A percentile compares a stretch with the other conserved stretches of the same genome.
phyloP scores from a whole-genome alignment of 2,888 invertebrate genomes.

The Rotaria magnacalcarata region DNA sequence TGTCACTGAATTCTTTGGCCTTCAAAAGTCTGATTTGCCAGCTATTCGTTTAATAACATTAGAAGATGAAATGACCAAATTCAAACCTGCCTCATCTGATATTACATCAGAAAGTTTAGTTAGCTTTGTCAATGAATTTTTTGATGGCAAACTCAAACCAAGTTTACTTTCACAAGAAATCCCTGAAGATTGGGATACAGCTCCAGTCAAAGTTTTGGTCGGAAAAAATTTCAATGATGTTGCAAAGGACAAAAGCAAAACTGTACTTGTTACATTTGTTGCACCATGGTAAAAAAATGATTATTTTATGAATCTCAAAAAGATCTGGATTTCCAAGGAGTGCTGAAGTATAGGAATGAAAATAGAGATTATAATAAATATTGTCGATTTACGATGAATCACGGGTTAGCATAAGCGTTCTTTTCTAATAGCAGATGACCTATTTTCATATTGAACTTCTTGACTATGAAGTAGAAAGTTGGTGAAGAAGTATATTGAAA shows the following conservation, averaged over 20 bases:
- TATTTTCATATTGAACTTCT: no score
- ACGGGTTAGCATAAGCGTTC: no score
- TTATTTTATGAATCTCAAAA: no score
- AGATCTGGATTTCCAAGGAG: no score
- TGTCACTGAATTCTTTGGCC: slow-evolving; percentile 97
- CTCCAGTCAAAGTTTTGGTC: slow-evolving; percentile 84
- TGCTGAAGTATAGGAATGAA: no score
- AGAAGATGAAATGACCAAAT: slow-evolving; percentile 90
- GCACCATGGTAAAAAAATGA: slow-evolving; percentile 74
- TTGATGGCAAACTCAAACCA: slow-evolving; percentile 84
- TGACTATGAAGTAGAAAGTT: no score
- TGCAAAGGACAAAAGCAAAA: slow-evolving; percentile 77
- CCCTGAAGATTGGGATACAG: slow-evolving; percentile 93
- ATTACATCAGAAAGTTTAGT: slow-evolving; percentile 67
- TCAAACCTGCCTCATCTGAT: slow-evolving; percentile 73
- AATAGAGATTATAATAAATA: no score
- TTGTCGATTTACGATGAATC: no score
- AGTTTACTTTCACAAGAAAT: slow-evolving; percentile 87
- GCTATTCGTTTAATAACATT: slow-evolving; percentile 81
- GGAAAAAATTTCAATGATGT: slow-evolving; percentile 91
- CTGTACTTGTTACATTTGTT: slow-evolving; percentile 96
- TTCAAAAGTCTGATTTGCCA: slow-evolving; percentile 75
- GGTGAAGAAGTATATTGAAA: no score
- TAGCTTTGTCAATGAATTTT: slow-evolving; percentile 79
- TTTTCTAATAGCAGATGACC: no score